A percentile compares a stretch with the other conserved stretches of the same genome.
Conservation (phyloP, 2,113 vertebrate genomes). For the Ceratotherium simum region DNA sequence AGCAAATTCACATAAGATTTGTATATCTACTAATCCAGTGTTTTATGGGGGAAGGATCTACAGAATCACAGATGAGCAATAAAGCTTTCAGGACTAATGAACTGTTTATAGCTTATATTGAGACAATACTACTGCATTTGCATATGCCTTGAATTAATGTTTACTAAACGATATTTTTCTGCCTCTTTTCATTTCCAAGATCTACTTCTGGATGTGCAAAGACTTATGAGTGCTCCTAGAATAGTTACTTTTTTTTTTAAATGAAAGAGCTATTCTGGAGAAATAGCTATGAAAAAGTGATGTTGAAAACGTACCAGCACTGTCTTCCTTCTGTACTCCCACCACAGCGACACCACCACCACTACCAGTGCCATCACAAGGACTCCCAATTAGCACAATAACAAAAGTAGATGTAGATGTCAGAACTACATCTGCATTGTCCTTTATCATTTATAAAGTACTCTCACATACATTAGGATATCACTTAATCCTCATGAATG, state of each 20-base stretch:
- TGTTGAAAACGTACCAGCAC: not conserved
- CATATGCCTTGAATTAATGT: not conserved
- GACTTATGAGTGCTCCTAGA: not conserved
- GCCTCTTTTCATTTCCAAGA: constrained; percentile 8
- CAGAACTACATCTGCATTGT: not conserved
- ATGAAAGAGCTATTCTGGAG: not conserved
- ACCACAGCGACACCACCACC: not conserved
- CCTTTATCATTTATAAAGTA: not conserved
- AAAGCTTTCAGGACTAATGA: not conserved
- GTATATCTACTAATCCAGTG: not conserved
- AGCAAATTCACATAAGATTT: not conserved
- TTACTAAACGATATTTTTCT: constrained; percentile 42
- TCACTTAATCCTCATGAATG: not conserved
- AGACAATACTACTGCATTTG: not conserved
- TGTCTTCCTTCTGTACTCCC: not conserved
- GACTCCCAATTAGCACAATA: not conserved
- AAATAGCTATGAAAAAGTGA: constrained; percentile 36
- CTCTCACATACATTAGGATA: not conserved
- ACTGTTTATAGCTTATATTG: not conserved
- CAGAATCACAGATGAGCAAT: constrained; percentile 9
- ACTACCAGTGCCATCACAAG: not conserved
- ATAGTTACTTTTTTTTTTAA: not conserved
- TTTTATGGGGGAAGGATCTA: constrained; percentile 40
- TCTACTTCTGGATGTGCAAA: constrained; percentile 11
- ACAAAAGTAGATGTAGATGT: not conserved